Evolutionary conservation across 2,113 vertebrate species (phyloP), one percentile per base, ranked within the genome.

Genomic region (Brienomyrus brachyistius): DNA sequence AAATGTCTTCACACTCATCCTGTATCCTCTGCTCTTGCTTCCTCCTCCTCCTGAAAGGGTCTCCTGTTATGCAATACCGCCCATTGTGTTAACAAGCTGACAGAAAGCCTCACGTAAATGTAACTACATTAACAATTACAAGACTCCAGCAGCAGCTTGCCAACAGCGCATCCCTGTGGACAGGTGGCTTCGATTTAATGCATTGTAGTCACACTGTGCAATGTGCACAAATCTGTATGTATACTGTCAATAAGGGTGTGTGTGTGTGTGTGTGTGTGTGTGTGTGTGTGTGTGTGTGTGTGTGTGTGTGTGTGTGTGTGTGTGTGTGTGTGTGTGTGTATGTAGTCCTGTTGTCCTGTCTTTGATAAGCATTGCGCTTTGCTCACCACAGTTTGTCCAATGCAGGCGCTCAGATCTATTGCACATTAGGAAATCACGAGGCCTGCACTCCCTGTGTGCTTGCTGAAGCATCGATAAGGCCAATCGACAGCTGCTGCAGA

Each of bases 61-160:
- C 27, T 91, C 91, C 52, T 84, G 87, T 94, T 94, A 93, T 90
- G 93, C 92, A 94, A 94, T 89, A 88, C 89, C 62, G 91, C 90
- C 45, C 88, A 91, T 88, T 90, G 90, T 91, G 92, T 93, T 92
- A 94, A 94, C 91, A 91, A 92, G 92, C 92, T 93, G 94, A 92
- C 93, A 92, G 92, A 91, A 91, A 90, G 87, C 91, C 90, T 94
- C 89, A 93, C 43, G 52, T 94, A 93, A 93, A 92, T 90, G 90
- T 90, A 87, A 91, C 52, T 92, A 93, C 93, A 92, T 88, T 82
- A 92, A 92, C 82, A 84, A 23, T 47, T 48, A 48, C 45, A 84
- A 45, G 23, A 84, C 45, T 91, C 92, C 93, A 92, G 91, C 90
- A 92, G 91, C 92, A 91, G 87, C 90, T 88, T 90, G 91, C 91